Evolutionary conservation across 92 coral and sea anemone genomes (phyloP).

Genomic region (Siderastrea radians): DNA sequence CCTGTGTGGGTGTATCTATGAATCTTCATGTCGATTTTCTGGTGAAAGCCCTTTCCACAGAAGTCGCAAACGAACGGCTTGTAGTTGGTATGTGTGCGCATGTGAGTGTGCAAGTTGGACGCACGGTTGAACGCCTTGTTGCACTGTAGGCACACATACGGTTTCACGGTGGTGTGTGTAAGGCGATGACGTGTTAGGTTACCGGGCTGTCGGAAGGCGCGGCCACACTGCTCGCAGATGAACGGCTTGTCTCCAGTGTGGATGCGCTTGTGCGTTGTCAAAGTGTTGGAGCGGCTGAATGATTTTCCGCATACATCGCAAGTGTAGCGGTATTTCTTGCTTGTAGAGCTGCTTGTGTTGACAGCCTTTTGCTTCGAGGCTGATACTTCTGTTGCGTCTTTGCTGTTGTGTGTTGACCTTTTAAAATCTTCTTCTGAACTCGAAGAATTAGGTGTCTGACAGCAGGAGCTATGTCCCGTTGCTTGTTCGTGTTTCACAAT

Average conservation of each 20-base stretch:
- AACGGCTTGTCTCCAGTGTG: slow-evolving; percentile 92
- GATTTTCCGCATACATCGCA: slow-evolving; percentile 87
- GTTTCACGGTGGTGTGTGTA: slow-evolving; percentile 91
- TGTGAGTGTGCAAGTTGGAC: slow-evolving; percentile 97
- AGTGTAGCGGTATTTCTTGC: slow-evolving; percentile 75
- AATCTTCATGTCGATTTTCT: slow-evolving; percentile 98
- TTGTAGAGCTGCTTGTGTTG: slow-evolving; percentile 13
- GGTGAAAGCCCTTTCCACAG: slow-evolving; percentile 98
- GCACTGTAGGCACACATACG: slow-evolving; percentile 97
- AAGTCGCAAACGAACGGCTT: slow-evolving; percentile 96
- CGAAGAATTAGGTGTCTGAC: neutral
- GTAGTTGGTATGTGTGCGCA: slow-evolving; percentile 97
- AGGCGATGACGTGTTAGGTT: slow-evolving; percentile 89
- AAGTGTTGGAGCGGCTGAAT: slow-evolving; percentile 88
- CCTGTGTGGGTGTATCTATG: slow-evolving; percentile 99
- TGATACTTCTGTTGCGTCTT: neutral
- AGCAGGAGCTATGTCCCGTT: neutral
- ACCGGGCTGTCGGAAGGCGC: slow-evolving; percentile 91
- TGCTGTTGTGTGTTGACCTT: neutral
- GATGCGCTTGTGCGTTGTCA: slow-evolving; percentile 85
- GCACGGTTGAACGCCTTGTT: slow-evolving; percentile 98
- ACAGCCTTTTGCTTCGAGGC: neutral
- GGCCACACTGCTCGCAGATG: slow-evolving; percentile 85
- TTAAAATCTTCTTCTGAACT: slow-evolving; percentile 1
- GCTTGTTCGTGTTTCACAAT: neutral